A percentile compares a stretch with the other conserved stretches of the same genome.
These are phyloP conservation scores for Venturia canescens DNA, from an alignment of 1,140 invertebrate genomes.

Conservation along the genomic window DNA sequence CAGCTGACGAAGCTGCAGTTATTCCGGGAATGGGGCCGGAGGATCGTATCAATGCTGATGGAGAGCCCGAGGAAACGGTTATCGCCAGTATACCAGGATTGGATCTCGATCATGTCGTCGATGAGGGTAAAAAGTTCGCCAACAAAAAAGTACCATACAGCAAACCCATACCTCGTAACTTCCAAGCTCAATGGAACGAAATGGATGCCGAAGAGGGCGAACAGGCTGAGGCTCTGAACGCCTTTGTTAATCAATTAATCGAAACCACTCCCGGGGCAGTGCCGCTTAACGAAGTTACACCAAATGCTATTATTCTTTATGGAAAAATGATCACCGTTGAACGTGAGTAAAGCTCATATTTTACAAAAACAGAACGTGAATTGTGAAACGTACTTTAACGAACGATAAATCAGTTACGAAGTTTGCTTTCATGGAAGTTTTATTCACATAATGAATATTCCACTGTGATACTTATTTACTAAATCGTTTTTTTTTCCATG, in stretches of 20 bases:
- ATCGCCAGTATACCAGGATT: conserved; percentile 86
- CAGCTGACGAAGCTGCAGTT: conserved; percentile 84
- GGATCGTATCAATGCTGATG: conserved; percentile 86
- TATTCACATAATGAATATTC: neutral
- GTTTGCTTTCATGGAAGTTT: too few relatives aligned
- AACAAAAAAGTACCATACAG: conserved; percentile 93
- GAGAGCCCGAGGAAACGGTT: conserved; percentile 70
- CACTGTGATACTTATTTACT: conserved; percentile 4
- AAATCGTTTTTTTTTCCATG: conserved; percentile 38
- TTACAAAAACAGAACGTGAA: too few relatives aligned
- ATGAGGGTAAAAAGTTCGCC: conserved; percentile 82
- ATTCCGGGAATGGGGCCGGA: conserved; percentile 98
- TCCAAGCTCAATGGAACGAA: conserved; percentile 97
- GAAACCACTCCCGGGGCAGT: conserved; percentile 85
- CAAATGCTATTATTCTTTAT: conserved; percentile 87
- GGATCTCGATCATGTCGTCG: conserved; percentile 86
- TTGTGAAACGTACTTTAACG: too few relatives aligned
- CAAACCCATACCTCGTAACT: conserved; percentile 96
- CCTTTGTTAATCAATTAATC: conserved; percentile 82
- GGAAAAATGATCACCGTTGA: conserved; percentile 87
- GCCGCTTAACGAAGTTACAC: conserved; percentile 83
- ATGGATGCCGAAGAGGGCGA: conserved; percentile 81
- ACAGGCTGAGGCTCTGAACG: conserved; percentile 78
- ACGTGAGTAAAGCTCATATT: conserved; percentile 73
- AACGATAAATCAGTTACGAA: too few relatives aligned